Evolutionary conservation across 2,113 vertebrate genomes (phyloP).

Genomic region (Scophthalmus maximus): DNA sequence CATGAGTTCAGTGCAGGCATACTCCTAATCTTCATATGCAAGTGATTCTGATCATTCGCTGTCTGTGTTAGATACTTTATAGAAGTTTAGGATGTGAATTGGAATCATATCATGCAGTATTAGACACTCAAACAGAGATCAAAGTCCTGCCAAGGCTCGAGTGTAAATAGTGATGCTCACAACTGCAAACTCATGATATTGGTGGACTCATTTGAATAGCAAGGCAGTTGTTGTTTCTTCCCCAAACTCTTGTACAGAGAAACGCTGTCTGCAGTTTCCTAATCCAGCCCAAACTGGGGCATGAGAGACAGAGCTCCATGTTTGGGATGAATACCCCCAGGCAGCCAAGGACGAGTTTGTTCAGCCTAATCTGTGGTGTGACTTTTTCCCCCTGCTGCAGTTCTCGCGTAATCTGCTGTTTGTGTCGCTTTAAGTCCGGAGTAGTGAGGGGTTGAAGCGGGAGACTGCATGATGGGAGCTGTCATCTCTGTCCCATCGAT

Average conservation of each 20-base stretch:
- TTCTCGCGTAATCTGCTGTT: constrained; percentile 74
- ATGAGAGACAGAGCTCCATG: constrained; percentile 58
- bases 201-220: not conserved
- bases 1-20: constrained; percentile 5
- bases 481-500: constrained; percentile 75
- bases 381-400: constrained; percentile 67
- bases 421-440: constrained; percentile 68
- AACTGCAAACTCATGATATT: constrained; percentile 12
- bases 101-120: constrained; percentile 4
- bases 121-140: constrained; percentile 1
- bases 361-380: constrained; percentile 76
- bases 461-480: constrained; percentile 69
- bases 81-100: not conserved
- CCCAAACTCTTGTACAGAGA: constrained; percentile 13
- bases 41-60: not conserved
- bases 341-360: constrained; percentile 63
- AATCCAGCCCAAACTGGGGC: constrained; percentile 67
- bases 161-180: constrained; percentile 6
- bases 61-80: not conserved
- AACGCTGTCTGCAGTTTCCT: constrained; percentile 36
- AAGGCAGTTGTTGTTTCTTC: constrained; percentile 1
- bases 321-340: constrained; percentile 54
- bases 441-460: constrained; percentile 59
- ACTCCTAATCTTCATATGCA: not conserved
- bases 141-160: not conserved